Base-by-base conservation (phyloP, 2,888 invertebrate species). In the Drosophila infuscata region DNA sequence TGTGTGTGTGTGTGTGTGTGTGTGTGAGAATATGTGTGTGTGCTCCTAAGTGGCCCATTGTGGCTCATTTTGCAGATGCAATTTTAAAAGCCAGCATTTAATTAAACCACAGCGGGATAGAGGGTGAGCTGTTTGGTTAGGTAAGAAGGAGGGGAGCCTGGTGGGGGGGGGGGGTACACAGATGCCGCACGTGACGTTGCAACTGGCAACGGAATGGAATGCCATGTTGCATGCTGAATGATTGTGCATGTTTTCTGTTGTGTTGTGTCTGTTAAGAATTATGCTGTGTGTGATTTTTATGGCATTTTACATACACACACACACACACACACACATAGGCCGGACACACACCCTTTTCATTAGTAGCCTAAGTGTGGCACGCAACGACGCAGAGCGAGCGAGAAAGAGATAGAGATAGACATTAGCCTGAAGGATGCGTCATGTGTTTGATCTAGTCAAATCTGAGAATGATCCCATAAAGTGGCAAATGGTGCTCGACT, bases 61-160 rank as follows among this genome's bases (percentile, higher is more conserved):
- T 89, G 85, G 90, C 83, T 85, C 88, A 88, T 85, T 85, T 85
- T 85, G 85, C 86, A 89, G 81, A 76, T 80, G 88, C 88, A 89
- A 89, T 85, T 89, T 85, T 81, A 85, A 79, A 83, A 85, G 83
- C 74, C 86, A 88, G 83, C 85, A 89, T 85, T 85, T 85, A 89
- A 85, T 85, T 85, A 85, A 85, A 88, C 70, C 71, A 74, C 82
- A 75, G 82, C 70, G 69, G 72, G 81, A 77, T 51, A 52, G 66
- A 46, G 52, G 48, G 41, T 17, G 56, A 30, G 58, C 33, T 46
- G 17, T 9, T 9, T 3, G 54, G 17, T 9, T 9, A 2, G 54
- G 12, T 2, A 9, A 30, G 35, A 36, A 12, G 32, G 32, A 11
- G 29, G 11, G 32, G n/a, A 3, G 17, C 4, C 20, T 46, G 43